Evolutionary conservation across 2,888 invertebrate genomes (phyloP), one percentile per base, ranked within the genome.

Genomic region (Flexamia atlantica): DNA sequence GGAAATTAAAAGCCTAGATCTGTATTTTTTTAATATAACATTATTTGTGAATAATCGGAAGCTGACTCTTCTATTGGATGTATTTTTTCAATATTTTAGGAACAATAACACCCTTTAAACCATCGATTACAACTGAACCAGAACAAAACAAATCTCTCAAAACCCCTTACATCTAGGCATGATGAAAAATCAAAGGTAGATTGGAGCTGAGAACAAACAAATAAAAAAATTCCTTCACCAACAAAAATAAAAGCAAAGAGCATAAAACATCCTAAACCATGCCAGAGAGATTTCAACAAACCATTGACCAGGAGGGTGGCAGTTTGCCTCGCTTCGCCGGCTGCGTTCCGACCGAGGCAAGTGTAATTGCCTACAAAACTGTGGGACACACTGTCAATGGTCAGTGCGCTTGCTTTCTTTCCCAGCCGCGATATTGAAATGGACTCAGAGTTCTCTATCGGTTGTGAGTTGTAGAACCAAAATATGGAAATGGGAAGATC

Each of bases 401-500:
- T 88, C 23, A 90, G 87, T 30, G 89, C 87, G 84, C 89, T 89
- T 20, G 88, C 87, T 80, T 88, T 86, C 42, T 87, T 86, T 4
- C 89, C 89, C 81, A 88, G 87, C 79, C 89, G 90, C 0, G 89
- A 89, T 28, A 89, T 89, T 14, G 89, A 85, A 76, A 91, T 89
- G 87, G 90, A 90, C 20, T 84, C 83, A 5, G 81, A 81, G 17
- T 32, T 68, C 14, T 82, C 72, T 0, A 82, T 68, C 17, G 53
- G 53, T 20, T 82, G 82, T 20, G 70, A 32, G 72, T 82, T 70
- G 53, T 70, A 82, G 72, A 82, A 82, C 92, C 92, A 92, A 20
- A 89, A 88, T 57, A 92, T 90, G 50, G 88, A 89, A 42, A 92
- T 88, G 25, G 92, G 91, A 40, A 90, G 88, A 86, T 91, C 91